Evolutionary conservation across 2,797 vertebrate species (phyloP).

Genomic region (Peromyscus attwateri): DNA sequence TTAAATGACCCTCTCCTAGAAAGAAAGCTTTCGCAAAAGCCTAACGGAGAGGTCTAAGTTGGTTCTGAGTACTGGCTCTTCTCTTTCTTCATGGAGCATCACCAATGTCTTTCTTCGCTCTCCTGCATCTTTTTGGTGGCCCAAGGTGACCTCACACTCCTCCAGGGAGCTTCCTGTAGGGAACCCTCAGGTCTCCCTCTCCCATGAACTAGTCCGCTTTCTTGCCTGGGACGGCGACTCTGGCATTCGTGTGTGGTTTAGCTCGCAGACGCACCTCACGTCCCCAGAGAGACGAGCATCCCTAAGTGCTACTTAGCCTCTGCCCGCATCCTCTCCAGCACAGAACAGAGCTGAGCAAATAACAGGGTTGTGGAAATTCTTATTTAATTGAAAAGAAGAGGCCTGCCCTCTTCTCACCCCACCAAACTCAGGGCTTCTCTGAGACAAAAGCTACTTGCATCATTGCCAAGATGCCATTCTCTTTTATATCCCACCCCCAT

Average conservation of each 20-base stretch:
- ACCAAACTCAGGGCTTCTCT: conserved; percentile 9
- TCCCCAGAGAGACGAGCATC: conserved; percentile 34
- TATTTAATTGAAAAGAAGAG: conserved; percentile 68
- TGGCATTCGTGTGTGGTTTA: conserved; percentile 71
- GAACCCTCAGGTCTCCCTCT: background rate
- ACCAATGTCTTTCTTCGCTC: background rate
- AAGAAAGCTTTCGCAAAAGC: conserved; percentile 26
- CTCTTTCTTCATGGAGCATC: background rate
- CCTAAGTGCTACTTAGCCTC: conserved; percentile 46
- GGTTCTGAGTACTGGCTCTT: background rate
- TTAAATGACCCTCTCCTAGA: conserved; percentile 41
- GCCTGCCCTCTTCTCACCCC: background rate
- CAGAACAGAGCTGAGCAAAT: conserved; percentile 51
- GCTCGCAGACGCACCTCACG: conserved; percentile 24
- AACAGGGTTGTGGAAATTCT: background rate
- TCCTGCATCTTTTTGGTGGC: background rate
- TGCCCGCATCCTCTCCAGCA: conserved; percentile 37
- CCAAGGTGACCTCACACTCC: background rate
- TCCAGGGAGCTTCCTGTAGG: background rate
- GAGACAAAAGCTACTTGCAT: background rate
- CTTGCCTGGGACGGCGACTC: conserved; percentile 1
- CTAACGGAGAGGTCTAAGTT: conserved; percentile 8
- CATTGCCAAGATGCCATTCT: background rate
- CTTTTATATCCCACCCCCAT: background rate
- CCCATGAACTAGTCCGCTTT: background rate